Conservation (phyloP, 1,140 invertebrate species). For the Ceratina australensis region DNA sequence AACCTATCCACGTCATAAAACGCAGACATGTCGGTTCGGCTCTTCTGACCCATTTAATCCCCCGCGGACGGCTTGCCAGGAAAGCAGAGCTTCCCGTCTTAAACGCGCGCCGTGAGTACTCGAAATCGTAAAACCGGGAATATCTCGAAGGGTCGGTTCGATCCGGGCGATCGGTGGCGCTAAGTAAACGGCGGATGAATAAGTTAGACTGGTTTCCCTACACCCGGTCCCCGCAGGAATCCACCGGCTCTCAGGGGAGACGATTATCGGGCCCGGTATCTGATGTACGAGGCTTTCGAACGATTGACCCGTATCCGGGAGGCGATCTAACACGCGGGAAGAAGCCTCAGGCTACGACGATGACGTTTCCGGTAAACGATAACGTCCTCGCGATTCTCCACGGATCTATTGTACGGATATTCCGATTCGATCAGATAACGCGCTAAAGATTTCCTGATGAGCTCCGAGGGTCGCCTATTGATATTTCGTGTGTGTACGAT, state of each 20-base stretch:
- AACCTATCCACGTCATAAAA: background rate
- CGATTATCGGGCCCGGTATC: conserved; percentile 59
- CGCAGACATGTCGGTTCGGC: background rate
- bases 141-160: conserved; percentile 57
- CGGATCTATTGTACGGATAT: conserved; percentile 2
- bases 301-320: conserved; percentile 19
- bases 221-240: conserved; percentile 16
- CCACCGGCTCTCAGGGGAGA: conserved; percentile 30
- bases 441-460: background rate
- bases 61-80: too few species aligned
- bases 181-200: conserved; percentile 71
- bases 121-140: conserved; percentile 55
- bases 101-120: conserved; percentile 26
- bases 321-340: conserved; percentile 34
- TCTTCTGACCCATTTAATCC: too few species aligned
- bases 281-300: conserved; percentile 35
- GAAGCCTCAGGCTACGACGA: background rate
- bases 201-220: conserved; percentile 57
- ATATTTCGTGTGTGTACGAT: background rate
- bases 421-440: background rate
- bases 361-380: conserved; percentile 4
- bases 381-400: conserved; percentile 12
- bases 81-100: too few species aligned
- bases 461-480: background rate
- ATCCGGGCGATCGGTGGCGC: conserved; percentile 30